A percentile compares a stretch with the other conserved stretches of the same genome.
phyloP scores from a whole-genome alignment of 2,797 vertebrate genomes.

The Propithecus perrieri region DNA sequence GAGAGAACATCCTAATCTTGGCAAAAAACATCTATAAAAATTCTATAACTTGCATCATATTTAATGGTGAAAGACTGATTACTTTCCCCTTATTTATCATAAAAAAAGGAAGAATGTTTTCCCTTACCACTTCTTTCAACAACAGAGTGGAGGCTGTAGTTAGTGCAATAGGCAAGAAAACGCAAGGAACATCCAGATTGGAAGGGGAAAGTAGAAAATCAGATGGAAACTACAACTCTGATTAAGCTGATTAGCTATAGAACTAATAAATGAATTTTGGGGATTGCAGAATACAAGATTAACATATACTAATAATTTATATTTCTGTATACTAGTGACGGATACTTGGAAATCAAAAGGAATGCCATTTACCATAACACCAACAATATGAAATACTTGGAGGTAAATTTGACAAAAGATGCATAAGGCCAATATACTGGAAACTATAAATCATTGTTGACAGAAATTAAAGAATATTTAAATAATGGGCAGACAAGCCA shows the following conservation, averaged over 20 bases:
- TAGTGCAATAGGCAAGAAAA: neutral
- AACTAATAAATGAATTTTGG: neutral
- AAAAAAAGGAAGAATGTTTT: neutral
- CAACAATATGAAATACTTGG: neutral
- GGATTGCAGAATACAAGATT: neutral
- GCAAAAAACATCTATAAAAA: neutral
- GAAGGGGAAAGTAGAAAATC: neutral
- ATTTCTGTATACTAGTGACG: neutral
- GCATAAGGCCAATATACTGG: neutral
- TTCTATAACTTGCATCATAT: neutral
- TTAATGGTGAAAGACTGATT: neutral
- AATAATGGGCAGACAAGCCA: neutral
- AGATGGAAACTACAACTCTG: neutral
- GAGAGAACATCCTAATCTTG: neutral
- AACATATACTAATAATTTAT: neutral
- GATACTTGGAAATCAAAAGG: neutral
- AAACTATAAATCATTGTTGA: neutral
- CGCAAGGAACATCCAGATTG: neutral
- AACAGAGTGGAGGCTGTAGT: neutral
- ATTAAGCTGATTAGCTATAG: neutral
- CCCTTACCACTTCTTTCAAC: neutral
- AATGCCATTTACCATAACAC: neutral
- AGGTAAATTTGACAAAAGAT: neutral
- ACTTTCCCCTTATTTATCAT: neutral
- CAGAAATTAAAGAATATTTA: neutral